A percentile compares a stretch with the other conserved stretches of the same genome.
These are phyloP conservation scores for Andrena hattorfiana DNA, from an alignment of 2,888 invertebrate species.

Conservation along the genomic window DNA sequence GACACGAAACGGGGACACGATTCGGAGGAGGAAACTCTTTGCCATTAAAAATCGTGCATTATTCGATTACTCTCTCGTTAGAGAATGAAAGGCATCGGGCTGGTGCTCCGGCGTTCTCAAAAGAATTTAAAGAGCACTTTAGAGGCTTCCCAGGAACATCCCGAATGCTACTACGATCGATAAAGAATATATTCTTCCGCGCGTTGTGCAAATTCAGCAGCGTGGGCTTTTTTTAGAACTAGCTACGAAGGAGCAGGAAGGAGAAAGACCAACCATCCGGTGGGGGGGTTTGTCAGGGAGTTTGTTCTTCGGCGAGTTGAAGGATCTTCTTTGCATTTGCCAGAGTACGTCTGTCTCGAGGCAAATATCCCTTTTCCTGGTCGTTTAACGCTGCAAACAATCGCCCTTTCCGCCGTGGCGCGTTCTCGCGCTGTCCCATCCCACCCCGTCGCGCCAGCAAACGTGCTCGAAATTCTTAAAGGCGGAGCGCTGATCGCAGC, in stretches of 20 bases:
- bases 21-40: neutral
- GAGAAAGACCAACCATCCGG: neutral
- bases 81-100: conserved; percentile 33
- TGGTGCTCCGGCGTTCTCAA: conserved; percentile 34
- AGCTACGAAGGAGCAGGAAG: conserved; percentile 11
- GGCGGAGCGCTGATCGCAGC: neutral
- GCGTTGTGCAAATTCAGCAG: conserved; percentile 61
- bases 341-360: neutral
- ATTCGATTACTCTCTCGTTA: conserved; percentile 40
- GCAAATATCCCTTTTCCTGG: neutral
- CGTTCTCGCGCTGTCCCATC: neutral
- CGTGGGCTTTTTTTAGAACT: conserved; percentile 17
- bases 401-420: neutral
- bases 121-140: conserved; percentile 53
- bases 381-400: neutral
- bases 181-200: conserved; percentile 43
- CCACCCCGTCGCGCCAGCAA: neutral
- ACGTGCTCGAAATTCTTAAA: conserved; percentile 26
- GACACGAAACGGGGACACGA: neutral
- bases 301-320: too few relatives aligned
- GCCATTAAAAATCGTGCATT: conserved; percentile 16
- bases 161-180: conserved; percentile 41
- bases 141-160: conserved; percentile 39
- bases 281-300: neutral
- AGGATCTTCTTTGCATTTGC: neutral